Percentiles rank a stretch among this genome's conserved stretches.
Evolutionary conservation across 2,113 vertebrate species (phyloP).

Genomic region (Chloropsis hardwickii): DNA sequence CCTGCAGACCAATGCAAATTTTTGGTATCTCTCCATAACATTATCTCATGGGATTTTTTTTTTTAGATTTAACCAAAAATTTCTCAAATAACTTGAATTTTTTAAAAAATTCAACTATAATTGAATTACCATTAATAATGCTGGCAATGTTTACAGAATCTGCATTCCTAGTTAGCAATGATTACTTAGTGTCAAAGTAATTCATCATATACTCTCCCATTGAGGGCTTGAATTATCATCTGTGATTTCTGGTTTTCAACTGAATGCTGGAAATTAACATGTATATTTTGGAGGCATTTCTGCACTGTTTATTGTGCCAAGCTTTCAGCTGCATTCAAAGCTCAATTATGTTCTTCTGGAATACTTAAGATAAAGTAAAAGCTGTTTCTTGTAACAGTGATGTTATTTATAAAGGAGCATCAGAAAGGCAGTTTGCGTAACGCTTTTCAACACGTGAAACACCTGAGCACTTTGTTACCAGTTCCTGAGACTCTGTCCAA

Average conservation of each 20-base stretch:
- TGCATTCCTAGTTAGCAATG: neutral
- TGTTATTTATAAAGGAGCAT: neutral
- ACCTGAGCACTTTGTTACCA: neutral
- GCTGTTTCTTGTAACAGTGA: neutral
- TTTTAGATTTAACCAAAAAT: neutral
- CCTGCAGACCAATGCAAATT: neutral
- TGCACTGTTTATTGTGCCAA: neutral
- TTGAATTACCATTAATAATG: neutral
- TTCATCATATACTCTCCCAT: neutral
- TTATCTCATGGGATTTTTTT: neutral
- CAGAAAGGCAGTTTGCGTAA: neutral
- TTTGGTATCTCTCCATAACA: neutral
- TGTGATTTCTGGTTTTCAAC: neutral
- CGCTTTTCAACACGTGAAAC: fast-evolving
- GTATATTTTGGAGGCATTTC: neutral
- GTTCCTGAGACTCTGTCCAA: neutral
- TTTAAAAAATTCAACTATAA: neutral
- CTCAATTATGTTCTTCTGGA: neutral
- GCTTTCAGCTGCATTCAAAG: neutral
- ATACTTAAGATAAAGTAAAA: neutral
- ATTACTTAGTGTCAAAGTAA: neutral
- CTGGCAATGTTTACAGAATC: neutral
- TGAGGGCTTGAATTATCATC: neutral
- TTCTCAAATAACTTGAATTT: neutral
- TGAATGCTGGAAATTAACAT: neutral